Conservation (phyloP, 2,888 invertebrate genomes). For the Idaea straminata region DNA sequence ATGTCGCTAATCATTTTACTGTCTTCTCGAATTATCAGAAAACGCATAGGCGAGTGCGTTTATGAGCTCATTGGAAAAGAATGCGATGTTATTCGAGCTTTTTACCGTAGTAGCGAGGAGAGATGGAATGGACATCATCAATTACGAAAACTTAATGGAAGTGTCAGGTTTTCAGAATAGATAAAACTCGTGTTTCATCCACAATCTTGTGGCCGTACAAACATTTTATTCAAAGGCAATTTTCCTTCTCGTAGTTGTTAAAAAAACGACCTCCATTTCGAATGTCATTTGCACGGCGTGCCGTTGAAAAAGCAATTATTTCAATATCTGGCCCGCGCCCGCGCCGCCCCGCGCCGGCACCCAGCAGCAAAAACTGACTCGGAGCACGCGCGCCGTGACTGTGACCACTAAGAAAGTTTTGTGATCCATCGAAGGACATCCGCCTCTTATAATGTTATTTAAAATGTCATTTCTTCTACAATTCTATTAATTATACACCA, state of each 20-base stretch:
- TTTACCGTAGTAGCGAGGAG: constrained; percentile 8
- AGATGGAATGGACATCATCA: neutral
- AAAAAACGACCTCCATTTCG: constrained; percentile 79
- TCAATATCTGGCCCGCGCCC: constrained; percentile 72
- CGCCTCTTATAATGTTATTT: constrained; percentile 11
- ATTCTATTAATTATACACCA: too few species aligned
- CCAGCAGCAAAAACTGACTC: constrained; percentile 64
- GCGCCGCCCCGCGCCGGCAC: constrained; percentile 33
- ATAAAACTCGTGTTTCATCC: constrained; percentile 18
- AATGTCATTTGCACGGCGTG: constrained; percentile 80
- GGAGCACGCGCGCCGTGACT: constrained; percentile 72
- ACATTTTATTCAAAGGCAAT: constrained; percentile 70
- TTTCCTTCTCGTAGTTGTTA: constrained; percentile 65
- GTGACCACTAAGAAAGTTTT: constrained; percentile 58
- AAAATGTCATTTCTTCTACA: neutral
- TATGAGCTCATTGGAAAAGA: constrained; percentile 31
- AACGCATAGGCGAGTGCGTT: constrained; percentile 31
- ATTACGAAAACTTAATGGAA: neutral
- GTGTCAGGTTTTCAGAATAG: neutral
- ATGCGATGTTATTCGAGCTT: constrained; percentile 21
- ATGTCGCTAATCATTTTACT: constrained; percentile 72
- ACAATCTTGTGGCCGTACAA: constrained; percentile 47
- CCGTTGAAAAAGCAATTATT: constrained; percentile 79
- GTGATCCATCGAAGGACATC: constrained; percentile 61
- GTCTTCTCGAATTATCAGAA: constrained; percentile 55